A percentile compares a stretch with the other conserved stretches of the same genome.
Evolutionary conservation across 1,140 invertebrate species (phyloP).

Genomic region (Lordiphosa clarofinis): DNA sequence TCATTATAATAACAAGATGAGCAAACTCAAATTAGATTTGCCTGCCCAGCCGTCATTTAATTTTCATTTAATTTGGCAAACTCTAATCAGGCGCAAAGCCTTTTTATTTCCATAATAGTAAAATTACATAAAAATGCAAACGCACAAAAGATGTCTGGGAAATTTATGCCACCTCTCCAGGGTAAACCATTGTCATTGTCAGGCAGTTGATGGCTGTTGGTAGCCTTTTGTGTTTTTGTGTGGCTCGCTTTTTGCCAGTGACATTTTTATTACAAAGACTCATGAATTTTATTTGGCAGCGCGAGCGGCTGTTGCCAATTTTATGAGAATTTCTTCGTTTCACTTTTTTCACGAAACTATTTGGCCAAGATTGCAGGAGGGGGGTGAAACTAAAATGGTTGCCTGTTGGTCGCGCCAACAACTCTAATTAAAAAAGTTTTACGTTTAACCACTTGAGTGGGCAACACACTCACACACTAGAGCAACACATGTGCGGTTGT

Average conservation of each 20-base stretch:
- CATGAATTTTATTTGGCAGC: constrained; percentile 72
- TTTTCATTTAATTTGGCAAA: constrained; percentile 60
- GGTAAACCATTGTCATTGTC: constrained; percentile 69
- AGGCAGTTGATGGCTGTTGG: constrained; percentile 32
- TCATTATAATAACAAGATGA: constrained; percentile 53
- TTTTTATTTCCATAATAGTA: constrained; percentile 73
- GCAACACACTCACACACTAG: constrained; percentile 26
- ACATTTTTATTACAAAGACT: constrained; percentile 72
- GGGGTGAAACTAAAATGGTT: constrained; percentile 44
- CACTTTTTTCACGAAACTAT: constrained; percentile 43
- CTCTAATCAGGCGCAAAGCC: constrained; percentile 74
- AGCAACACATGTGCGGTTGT: constrained; percentile 8
- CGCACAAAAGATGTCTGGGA: constrained; percentile 57
- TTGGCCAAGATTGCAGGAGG: constrained; percentile 53
- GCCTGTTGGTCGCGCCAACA: constrained; percentile 62
- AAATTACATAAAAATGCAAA: constrained; percentile 74
- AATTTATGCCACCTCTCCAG: constrained; percentile 59
- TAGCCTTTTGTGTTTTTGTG: constrained; percentile 64
- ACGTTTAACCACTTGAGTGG: constrained; percentile 74
- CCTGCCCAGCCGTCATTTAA: constrained; percentile 38
- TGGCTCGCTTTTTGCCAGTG: constrained; percentile 24
- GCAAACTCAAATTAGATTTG: constrained; percentile 58
- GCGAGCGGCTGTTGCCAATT: constrained; percentile 50
- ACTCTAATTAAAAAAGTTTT: constrained; percentile 77
- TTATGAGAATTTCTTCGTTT: constrained; percentile 41